These are phyloP conservation scores for Lepidocyrtoides sp. DNA, from an alignment of 2,888 invertebrate species.

Conservation along the genomic window DNA sequence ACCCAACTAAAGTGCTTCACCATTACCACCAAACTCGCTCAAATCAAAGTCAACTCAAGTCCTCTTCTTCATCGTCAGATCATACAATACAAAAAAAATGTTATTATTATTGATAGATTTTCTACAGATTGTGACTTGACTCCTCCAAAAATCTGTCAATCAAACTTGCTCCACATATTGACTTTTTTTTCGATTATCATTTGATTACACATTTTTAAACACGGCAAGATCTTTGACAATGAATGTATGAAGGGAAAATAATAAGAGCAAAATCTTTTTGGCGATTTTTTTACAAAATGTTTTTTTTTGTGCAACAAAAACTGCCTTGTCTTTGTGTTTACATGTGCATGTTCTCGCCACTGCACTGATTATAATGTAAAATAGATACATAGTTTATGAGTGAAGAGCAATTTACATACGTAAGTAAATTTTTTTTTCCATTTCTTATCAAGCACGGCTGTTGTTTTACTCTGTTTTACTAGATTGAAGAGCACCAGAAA, in stretches of 20 bases:
- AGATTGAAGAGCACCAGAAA: neutral
- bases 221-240: neutral
- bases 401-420: conserved; percentile 45
- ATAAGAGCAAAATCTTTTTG: neutral
- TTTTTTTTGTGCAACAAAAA: neutral
- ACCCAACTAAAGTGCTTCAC: neutral
- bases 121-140: conserved; percentile 38
- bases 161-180: conserved; percentile 46
- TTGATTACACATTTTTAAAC: neutral
- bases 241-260: neutral
- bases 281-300: conserved; percentile 2
- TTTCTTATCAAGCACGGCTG: neutral
- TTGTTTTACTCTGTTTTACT: neutral
- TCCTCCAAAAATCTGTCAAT: conserved; percentile 57
- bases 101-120: conserved; percentile 35
- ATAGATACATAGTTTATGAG: conserved; percentile 29
- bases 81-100: neutral
- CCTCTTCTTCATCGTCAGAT: neutral
- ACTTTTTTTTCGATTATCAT: neutral
- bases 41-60: neutral
- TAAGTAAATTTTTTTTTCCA: conserved; percentile 13
- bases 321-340: neutral
- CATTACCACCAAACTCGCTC: neutral
- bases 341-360: conserved; percentile 9
- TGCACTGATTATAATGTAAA: conserved; percentile 31